Evolutionary conservation across 2,113 vertebrate species (phyloP).

Genomic region (Paralichthys olivaceus): DNA sequence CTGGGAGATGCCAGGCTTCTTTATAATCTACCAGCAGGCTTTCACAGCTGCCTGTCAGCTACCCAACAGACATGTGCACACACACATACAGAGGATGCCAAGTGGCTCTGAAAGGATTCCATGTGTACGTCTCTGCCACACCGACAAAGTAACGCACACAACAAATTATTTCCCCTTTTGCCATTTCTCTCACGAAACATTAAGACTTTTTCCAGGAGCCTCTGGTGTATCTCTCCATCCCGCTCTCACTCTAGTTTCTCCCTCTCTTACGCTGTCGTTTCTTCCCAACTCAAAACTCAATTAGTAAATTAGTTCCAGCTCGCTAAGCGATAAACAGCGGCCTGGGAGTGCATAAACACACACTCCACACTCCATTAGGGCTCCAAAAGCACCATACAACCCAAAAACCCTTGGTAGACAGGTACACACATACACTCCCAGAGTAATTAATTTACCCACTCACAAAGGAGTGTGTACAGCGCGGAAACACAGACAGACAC

Average conservation of each 20-base stretch:
- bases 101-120: slow-evolving; percentile 34
- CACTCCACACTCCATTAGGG: slow-evolving; percentile 80
- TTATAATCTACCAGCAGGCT: slow-evolving; percentile 69
- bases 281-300: slow-evolving; percentile 81
- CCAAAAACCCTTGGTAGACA: slow-evolving; percentile 59
- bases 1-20: slow-evolving; percentile 65
- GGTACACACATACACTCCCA: slow-evolving; percentile 42
- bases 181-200: slow-evolving; percentile 16
- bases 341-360: slow-evolving; percentile 82
- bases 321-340: slow-evolving; percentile 84
- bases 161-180: slow-evolving; percentile 10
- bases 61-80: slow-evolving; percentile 42
- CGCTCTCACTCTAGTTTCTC: slow-evolving; percentile 10
- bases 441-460: slow-evolving; percentile 57
- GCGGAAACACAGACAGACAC: background rate
- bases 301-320: slow-evolving; percentile 87
- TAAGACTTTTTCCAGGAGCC: slow-evolving; percentile 26
- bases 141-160: background rate
- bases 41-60: slow-evolving; percentile 66
- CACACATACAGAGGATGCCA: slow-evolving; percentile 54
- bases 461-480: slow-evolving; percentile 46
- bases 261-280: slow-evolving; percentile 49
- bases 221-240: slow-evolving; percentile 33
- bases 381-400: slow-evolving; percentile 62
- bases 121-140: slow-evolving; percentile 15